Conservation (phyloP, 2,888 invertebrate genomes). For the Aspidiotus rigidus region DNA sequence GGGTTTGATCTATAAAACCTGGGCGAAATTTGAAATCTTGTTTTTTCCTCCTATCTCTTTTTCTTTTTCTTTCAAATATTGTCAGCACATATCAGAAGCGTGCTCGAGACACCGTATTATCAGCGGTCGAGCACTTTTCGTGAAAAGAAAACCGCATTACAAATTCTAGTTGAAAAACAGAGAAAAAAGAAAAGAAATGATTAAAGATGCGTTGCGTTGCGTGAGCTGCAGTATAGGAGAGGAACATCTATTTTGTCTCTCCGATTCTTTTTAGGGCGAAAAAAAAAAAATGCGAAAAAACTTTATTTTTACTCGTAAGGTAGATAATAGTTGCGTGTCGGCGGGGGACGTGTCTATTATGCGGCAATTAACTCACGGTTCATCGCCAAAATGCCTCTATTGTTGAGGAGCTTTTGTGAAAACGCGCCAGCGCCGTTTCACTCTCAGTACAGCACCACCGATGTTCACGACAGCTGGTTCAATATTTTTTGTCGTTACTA, state of each 20-base stretch:
- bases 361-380: constrained; percentile 32
- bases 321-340: constrained; percentile 29
- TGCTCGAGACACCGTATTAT: constrained; percentile 30
- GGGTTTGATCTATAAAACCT: constrained; percentile 15
- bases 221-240: neutral
- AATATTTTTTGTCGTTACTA: constrained; percentile 30
- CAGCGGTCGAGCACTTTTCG: constrained; percentile 30
- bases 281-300: constrained; percentile 19
- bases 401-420: constrained; percentile 20
- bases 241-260: constrained; percentile 32
- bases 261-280: neutral
- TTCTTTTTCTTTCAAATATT: neutral
- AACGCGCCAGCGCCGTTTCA: constrained; percentile 9
- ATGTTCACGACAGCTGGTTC: constrained; percentile 27
- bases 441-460: neutral
- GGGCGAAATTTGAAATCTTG: constrained; percentile 5
- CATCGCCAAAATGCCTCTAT: constrained; percentile 32
- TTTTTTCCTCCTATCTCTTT: constrained; percentile 1
- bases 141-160: constrained; percentile 32
- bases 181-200: constrained; percentile 8
- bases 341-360: constrained; percentile 30
- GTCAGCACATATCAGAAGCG: constrained; percentile 14
- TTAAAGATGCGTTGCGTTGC: constrained; percentile 3
- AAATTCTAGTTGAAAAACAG: constrained; percentile 20
- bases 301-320: constrained; percentile 6